Evolutionary conservation across 2,113 vertebrate genomes (phyloP).

Genomic region (Etheostoma spectabile): DNA sequence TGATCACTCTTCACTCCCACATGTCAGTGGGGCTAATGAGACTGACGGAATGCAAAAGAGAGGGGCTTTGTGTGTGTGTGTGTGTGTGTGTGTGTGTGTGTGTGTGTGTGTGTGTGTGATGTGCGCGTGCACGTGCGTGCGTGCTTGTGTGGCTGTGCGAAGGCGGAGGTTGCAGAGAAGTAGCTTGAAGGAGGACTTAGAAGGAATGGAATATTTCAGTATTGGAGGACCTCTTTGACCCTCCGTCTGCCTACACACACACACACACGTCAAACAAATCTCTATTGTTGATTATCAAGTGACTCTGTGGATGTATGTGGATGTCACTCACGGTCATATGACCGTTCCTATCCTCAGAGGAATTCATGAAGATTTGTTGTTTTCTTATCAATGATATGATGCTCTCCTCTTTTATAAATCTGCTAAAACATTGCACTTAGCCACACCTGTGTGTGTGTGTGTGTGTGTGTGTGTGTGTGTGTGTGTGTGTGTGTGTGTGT

Average conservation of each 20-base stretch:
- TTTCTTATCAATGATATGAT: background rate
- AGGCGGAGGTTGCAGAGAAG: constrained; percentile 60
- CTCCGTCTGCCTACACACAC: constrained; percentile 53
- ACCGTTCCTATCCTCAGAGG: background rate
- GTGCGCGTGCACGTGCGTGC: constrained; percentile 14
- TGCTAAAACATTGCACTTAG: background rate
- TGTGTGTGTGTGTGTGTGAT: constrained; percentile 16
- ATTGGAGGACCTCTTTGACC: constrained; percentile 57
- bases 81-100: constrained; percentile 13
- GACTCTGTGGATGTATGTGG: constrained; percentile 16
- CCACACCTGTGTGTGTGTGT: constrained; percentile 14
- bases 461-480: constrained; percentile 11
- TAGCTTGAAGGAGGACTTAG: constrained; percentile 60
- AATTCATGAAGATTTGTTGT: constrained; percentile 2
- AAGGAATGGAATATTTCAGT: constrained; percentile 63
- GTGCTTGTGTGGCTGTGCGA: constrained; percentile 24
- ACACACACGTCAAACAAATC: constrained; percentile 25
- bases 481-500: constrained; percentile 17
- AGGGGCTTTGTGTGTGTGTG: constrained; percentile 22
- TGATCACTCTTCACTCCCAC: constrained; percentile 62
- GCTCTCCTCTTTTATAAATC: background rate
- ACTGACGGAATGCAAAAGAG: constrained; percentile 65
- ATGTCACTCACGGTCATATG: constrained; percentile 2
- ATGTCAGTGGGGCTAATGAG: constrained; percentile 70
- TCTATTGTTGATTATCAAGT: constrained; percentile 33